These are phyloP conservation scores for Chamaea fasciata DNA, from an alignment of 2,113 vertebrate genomes.

Conservation along the genomic window DNA sequence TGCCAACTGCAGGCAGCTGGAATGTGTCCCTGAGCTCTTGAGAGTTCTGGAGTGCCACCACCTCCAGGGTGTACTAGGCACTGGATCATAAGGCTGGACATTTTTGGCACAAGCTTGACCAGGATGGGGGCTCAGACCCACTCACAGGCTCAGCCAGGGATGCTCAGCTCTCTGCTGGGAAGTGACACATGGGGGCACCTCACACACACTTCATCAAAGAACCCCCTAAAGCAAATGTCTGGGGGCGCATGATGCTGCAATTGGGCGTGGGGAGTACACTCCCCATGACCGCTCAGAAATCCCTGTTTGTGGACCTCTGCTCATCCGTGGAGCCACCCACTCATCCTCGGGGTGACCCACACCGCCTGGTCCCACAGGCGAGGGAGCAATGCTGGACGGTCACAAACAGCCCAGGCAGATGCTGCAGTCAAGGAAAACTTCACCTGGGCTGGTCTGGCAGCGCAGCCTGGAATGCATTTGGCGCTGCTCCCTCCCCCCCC, in stretches of 20 bases:
- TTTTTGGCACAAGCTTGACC: neutral
- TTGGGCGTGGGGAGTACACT: fast-evolving
- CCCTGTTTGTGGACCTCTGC: neutral
- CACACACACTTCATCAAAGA: fast-evolving
- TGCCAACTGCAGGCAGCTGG: neutral
- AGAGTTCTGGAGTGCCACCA: neutral
- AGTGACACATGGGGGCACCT: fast-evolving
- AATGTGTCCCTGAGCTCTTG: neutral
- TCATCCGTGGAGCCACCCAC: fast-evolving
- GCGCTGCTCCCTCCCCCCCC: too few species aligned
- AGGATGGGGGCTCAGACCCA: neutral
- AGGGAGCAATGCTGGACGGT: neutral
- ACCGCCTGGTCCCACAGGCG: fast-evolving
- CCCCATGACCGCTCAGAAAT: neutral
- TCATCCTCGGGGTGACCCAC: neutral
- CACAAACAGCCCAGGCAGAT: fast-evolving
- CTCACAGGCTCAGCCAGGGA: neutral
- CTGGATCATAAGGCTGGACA: neutral
- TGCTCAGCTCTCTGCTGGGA: neutral
- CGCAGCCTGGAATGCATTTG: conserved; percentile 6
- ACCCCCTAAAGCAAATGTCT: fast-evolving
- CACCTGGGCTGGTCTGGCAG: neutral
- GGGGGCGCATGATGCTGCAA: neutral
- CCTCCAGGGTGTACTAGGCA: neutral
- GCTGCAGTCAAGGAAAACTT: conserved; percentile 1